Evolutionary conservation across 2,797 vertebrate genomes (phyloP), one percentile per base, ranked within the genome.

Genomic region (Poecilia velifera): DNA sequence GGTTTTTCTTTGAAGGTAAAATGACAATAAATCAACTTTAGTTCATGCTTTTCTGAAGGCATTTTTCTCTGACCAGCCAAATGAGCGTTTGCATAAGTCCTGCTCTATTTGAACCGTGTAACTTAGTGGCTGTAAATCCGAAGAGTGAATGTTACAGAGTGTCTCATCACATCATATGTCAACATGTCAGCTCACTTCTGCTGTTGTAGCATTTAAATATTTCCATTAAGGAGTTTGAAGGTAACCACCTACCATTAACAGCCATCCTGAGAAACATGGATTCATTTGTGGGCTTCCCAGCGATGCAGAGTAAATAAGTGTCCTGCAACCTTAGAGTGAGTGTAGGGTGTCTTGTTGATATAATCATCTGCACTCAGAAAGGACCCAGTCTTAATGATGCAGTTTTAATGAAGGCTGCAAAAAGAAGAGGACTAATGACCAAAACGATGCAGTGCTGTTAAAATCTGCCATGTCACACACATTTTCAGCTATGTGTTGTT

Each of bases 311-410:
- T 94, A 94, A 94, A 91, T 92, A 93, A 93, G 91, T 92, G 86
- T 49, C 82, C 73, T 93, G 94, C 92, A 94, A 96, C 89, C 85
- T 66, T 93, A 95, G 93, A 86, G 83, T 86, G 71, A 83, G 90
- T 92, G 86, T 88, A 73, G 79, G 89, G 89, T 92, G 90, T 94
- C 91, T 94, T 95, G 94, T 96, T 96, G 93, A 96, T 94, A 95
- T 91, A 93, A 94, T 92, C 88, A 79, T 85, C 85, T 86, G 82
- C 84, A 85, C 89, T 92, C 88, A 82, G 88, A 78, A 82, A 45
- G 89, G 64, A 73, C 82, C 47, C 16, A 53, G 85, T 89, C 87
- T 85, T 84, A 83, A 84, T 85, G 79, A 83, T 82, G 28, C 55
- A 6, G 43, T 81, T 89, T 90, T 87, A 91, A 85, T 82, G 85